These are phyloP conservation scores for Heterodera schachtii DNA, from an alignment of 1,140 invertebrate species.

Conservation along the genomic window DNA sequence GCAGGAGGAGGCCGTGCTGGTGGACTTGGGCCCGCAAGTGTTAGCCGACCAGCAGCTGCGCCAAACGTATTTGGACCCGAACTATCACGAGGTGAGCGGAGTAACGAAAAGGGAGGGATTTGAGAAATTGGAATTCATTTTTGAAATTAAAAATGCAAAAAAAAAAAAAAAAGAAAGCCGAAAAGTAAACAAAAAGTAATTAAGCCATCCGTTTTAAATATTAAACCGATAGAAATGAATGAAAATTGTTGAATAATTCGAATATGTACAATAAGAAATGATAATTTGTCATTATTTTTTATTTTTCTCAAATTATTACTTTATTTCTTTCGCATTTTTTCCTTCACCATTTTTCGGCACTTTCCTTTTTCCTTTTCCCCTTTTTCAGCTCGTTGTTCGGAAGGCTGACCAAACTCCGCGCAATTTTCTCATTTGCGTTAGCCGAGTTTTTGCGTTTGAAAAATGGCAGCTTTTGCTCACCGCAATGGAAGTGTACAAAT, in stretches of 20 bases:
- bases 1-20: not conserved
- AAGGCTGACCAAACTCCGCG: constrained; percentile 22
- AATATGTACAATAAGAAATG: too few species aligned
- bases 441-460: constrained; percentile 30
- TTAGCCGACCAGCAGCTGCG: not conserved
- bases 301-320: too few species aligned
- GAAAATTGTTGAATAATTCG: too few species aligned
- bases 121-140: too few species aligned
- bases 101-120: too few species aligned
- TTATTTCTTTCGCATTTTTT: not conserved
- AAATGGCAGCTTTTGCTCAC: constrained; percentile 31
- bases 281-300: too few species aligned
- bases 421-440: constrained; percentile 37
- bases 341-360: not conserved
- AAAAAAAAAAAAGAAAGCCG: too few species aligned
- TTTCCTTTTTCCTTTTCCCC: too few species aligned
- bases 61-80: not conserved
- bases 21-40: constrained; percentile 5
- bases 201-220: too few species aligned
- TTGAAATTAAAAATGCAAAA: too few species aligned
- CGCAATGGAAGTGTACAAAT: constrained; percentile 41
- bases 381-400: not conserved
- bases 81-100: not conserved
- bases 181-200: too few species aligned
- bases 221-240: too few species aligned